These are phyloP conservation scores for Melitaea athalia DNA, from an alignment of 2,888 invertebrate genomes.

Conservation along the genomic window DNA sequence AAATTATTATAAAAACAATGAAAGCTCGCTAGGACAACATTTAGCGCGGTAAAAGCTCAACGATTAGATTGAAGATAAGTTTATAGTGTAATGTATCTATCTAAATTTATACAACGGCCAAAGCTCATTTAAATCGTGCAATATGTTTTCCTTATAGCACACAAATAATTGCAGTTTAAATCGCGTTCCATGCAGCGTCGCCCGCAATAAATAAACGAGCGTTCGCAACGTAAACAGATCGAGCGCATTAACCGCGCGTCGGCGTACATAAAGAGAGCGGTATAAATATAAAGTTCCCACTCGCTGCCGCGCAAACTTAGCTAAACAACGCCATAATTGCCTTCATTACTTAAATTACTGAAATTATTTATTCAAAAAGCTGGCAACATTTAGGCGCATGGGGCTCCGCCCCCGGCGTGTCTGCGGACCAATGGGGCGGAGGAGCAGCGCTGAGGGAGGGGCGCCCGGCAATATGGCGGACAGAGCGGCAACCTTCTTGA, in stretches of 20 bases:
- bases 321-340: conserved; percentile 83
- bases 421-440: conserved; percentile 59
- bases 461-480: conserved; percentile 77
- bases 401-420: conserved; percentile 57
- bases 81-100: conserved; percentile 29
- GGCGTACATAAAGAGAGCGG: conserved; percentile 81
- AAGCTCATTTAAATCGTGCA: conserved; percentile 65
- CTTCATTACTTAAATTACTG: conserved; percentile 83
- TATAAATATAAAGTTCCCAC: conserved; percentile 82
- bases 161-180: conserved; percentile 81
- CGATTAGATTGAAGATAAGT: conserved; percentile 23
- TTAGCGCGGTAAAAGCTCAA: conserved; percentile 17
- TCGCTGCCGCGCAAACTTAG: conserved; percentile 81
- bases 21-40: not conserved
- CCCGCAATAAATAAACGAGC: conserved; percentile 75
- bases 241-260: conserved; percentile 81
- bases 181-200: conserved; percentile 73
- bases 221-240: conserved; percentile 80
- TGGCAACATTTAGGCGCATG: conserved; percentile 77
- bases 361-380: conserved; percentile 83
- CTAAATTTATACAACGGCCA: conserved; percentile 42
- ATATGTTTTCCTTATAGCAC: conserved; percentile 73
- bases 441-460: conserved; percentile 59
- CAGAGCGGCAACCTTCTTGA: conserved; percentile 47
- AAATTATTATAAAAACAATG: not conserved